A percentile compares a stretch with the other conserved stretches of the same genome.
phyloP scores from a whole-genome alignment of 2,888 invertebrate species.

The Melanotus villosus region DNA sequence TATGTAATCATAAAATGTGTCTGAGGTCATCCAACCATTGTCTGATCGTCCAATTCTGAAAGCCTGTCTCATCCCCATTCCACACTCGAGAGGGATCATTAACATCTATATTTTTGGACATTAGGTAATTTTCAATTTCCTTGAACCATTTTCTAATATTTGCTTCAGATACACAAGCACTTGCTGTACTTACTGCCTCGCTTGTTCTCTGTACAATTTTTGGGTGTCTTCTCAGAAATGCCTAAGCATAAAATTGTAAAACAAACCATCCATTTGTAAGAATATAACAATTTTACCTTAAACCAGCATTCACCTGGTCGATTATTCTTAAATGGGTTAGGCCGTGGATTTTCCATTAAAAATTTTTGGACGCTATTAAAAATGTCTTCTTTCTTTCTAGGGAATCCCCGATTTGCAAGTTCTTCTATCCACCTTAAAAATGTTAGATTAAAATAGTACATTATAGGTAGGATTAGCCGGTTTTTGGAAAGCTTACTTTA shows the following conservation, averaged over 20 bases:
- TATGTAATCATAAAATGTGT: constrained; percentile 9
- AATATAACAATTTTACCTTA: background rate
- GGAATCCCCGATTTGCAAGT: constrained; percentile 1
- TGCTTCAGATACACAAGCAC: constrained; percentile 5
- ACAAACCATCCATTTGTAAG: background rate
- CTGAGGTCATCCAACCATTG: constrained; percentile 2
- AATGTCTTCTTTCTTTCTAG: constrained; percentile 1
- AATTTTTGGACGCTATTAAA: no score
- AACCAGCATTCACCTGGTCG: background rate
- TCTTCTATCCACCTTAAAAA: constrained; percentile 1
- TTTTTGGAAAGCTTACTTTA: background rate
- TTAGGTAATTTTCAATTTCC: constrained; percentile 4
- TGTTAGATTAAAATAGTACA: background rate
- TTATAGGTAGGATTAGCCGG: background rate
- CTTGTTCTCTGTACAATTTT: constrained; percentile 3
- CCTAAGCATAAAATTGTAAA: background rate
- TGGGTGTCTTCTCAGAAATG: constrained; percentile 5
- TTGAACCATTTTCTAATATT: constrained; percentile 17
- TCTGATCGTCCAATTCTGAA: constrained; percentile 6
- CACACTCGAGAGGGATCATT: constrained; percentile 1
- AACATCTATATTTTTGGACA: constrained; percentile 6
- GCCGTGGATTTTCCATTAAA: constrained; percentile 6
- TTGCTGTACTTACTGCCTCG: constrained; percentile 5
- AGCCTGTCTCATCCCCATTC: background rate
- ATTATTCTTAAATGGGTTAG: constrained; percentile 12